phyloP scores from a whole-genome alignment of 1,140 invertebrate species.

The Zaprionus ornatus region DNA sequence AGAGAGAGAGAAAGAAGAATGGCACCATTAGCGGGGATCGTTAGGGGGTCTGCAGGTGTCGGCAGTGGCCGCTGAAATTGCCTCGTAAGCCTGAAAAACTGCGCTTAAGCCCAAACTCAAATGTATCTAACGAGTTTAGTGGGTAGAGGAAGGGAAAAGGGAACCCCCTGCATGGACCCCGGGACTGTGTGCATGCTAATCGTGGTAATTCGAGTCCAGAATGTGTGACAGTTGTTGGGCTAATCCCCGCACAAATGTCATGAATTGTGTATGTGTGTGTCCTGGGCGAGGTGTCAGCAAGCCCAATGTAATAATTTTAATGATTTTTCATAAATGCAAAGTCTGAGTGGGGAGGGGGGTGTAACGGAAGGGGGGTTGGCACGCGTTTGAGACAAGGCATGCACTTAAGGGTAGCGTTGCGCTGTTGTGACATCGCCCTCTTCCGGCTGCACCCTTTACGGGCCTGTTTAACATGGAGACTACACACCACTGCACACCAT shows the following conservation, averaged over 20 bases:
- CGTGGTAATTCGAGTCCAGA: conserved; percentile 73
- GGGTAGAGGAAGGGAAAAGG: background rate
- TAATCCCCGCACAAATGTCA: conserved; percentile 81
- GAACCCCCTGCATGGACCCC: background rate
- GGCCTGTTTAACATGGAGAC: conserved; percentile 73
- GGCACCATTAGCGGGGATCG: conserved; percentile 58
- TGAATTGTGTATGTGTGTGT: conserved; percentile 54
- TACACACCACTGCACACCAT: conserved; percentile 73
- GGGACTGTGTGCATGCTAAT: conserved; percentile 58
- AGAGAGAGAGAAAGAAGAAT: background rate
- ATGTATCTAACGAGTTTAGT: conserved; percentile 10
- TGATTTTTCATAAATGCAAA: conserved; percentile 82
- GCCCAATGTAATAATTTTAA: conserved; percentile 82
- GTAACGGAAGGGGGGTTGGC: conserved; percentile 14
- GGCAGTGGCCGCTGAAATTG: conserved; percentile 20
- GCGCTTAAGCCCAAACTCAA: conserved; percentile 28
- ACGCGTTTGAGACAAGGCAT: conserved; percentile 12
- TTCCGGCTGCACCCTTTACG: conserved; percentile 64
- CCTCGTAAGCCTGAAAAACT: conserved; percentile 57
- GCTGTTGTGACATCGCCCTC: conserved; percentile 65
- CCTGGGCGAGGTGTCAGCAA: conserved; percentile 68
- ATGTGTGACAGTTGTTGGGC: conserved; percentile 79
- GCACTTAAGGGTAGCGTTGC: conserved; percentile 66
- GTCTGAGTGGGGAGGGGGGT: conserved; percentile 1
- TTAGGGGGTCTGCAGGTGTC: conserved; percentile 42